Percentiles rank a stretch among this genome's conserved stretches.
Evolutionary conservation across 2,797 vertebrate species (phyloP).

Genomic region (Diceros bicornis): DNA sequence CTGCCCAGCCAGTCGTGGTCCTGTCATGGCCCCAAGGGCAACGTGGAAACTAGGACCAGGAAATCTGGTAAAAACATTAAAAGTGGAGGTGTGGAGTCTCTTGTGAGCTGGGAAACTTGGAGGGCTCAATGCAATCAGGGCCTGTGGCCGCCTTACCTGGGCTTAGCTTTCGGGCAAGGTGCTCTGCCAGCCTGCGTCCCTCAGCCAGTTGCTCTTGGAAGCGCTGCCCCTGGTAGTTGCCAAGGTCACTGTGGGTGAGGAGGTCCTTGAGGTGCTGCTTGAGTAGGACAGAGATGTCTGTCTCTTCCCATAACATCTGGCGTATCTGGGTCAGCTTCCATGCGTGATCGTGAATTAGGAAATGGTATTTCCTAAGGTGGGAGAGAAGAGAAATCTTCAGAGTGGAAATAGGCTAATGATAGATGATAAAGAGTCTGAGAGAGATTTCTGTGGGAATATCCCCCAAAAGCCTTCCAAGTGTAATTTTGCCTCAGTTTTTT

Average conservation of each 20-base stretch:
- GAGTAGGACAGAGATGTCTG: neutral
- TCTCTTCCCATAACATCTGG: neutral
- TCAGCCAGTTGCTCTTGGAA: neutral
- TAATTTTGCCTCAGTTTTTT: no score
- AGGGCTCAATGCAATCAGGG: no score
- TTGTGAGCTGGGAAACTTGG: neutral
- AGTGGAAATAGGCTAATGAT: no score
- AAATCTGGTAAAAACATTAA: no score
- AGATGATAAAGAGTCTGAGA: no score
- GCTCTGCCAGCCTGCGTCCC: neutral
- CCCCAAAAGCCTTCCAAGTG: no score
- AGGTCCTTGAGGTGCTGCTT: neutral
- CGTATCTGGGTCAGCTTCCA: neutral
- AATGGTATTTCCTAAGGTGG: neutral
- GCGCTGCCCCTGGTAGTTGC: neutral
- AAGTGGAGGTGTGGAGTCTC: neutral
- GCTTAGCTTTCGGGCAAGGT: neutral
- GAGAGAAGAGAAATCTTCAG: neutral
- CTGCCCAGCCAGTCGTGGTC: neutral
- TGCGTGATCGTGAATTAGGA: neutral
- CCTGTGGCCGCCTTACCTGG: neutral
- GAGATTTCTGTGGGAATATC: no score
- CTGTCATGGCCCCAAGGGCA: rapidly evolving
- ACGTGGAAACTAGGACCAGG: neutral
- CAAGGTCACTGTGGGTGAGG: neutral